Evolutionary conservation across 2,888 invertebrate genomes (phyloP).

Genomic region (Heterodera filipjevi): DNA sequence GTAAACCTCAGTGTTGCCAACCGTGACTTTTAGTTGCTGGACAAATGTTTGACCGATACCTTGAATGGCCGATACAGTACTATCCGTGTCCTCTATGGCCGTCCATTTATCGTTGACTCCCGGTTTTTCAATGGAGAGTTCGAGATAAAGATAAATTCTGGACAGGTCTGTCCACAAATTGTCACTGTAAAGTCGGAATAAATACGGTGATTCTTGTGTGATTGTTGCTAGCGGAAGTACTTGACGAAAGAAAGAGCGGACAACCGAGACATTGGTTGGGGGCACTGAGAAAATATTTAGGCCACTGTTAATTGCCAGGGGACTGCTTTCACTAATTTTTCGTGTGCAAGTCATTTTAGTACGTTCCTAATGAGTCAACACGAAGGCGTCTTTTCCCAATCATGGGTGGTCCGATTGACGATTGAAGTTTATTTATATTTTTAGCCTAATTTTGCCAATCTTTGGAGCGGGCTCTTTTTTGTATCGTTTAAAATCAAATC

Average conservation of each 20-base stretch:
- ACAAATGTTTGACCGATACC: conserved; percentile 31
- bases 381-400: neutral
- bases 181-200: conserved; percentile 25
- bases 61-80: conserved; percentile 1
- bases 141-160: conserved; percentile 8
- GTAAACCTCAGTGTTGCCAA: too few species aligned
- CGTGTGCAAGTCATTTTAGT: neutral
- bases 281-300: conserved; percentile 29
- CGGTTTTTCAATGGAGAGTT: conserved; percentile 18
- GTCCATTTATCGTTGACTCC: neutral
- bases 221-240: conserved; percentile 25
- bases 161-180: conserved; percentile 33
- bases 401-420: conserved; percentile 4
- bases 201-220: conserved; percentile 25
- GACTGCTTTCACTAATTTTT: conserved; percentile 13
- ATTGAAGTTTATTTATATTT: neutral
- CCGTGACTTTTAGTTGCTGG: neutral
- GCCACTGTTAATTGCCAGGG: conserved; percentile 12
- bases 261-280: conserved; percentile 29
- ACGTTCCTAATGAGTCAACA: neutral
- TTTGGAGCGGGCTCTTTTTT: neutral
- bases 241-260: conserved; percentile 20
- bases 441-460: neutral
- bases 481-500: conserved; percentile 23
- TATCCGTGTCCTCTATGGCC: neutral